Conservation (phyloP, 2,113 vertebrate species). For the Rhineura floridana region DNA sequence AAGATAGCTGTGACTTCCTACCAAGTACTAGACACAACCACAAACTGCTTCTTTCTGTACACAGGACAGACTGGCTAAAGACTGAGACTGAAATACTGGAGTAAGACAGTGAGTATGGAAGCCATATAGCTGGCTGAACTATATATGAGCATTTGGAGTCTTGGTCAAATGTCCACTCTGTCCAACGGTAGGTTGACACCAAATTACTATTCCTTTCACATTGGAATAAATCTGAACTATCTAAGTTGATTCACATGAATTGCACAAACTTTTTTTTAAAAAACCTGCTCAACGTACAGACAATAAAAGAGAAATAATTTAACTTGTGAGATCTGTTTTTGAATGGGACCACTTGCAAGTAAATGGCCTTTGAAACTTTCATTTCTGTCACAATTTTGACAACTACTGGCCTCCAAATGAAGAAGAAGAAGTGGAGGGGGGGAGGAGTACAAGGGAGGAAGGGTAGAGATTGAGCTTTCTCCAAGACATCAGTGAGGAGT, state of each 20-base stretch:
- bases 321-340: neutral
- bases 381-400: slow-evolving; percentile 1
- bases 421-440: neutral
- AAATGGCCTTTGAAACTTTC: neutral
- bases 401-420: neutral
- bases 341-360: neutral
- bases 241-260: slow-evolving; percentile 11
- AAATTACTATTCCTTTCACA: neutral
- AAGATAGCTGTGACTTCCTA: too few species aligned
- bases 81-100: too few species aligned
- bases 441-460: neutral
- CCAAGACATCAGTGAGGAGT: slow-evolving; percentile 6
- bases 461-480: neutral
- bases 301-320: neutral
- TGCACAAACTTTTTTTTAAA: neutral
- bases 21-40: too few species aligned
- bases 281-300: neutral
- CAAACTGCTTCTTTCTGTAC: too few species aligned
- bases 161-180: neutral
- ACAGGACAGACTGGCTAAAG: too few species aligned
- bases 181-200: neutral
- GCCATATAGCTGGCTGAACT: neutral
- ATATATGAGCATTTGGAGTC: neutral
- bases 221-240: neutral
- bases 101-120: too few species aligned